phyloP scores from a whole-genome alignment of 2,113 vertebrate species.

The Pluvianellus socialis region DNA sequence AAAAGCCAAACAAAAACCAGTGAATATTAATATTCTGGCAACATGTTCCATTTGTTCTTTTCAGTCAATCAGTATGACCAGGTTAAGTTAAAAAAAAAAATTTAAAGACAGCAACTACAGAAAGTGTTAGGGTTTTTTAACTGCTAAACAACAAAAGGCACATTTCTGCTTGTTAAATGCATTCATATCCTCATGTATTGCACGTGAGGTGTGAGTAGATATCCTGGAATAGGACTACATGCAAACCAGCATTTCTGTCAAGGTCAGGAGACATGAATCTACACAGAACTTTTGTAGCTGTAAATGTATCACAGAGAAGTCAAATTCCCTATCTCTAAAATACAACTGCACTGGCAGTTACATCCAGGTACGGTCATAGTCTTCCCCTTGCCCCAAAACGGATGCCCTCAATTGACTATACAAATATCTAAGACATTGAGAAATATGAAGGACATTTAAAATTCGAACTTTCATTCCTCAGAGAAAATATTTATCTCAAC shows the following conservation, averaged over 20 bases:
- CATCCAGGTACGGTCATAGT: neutral
- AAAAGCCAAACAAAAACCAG: neutral
- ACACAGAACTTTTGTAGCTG: neutral
- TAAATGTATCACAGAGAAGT: neutral
- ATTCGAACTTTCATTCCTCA: neutral
- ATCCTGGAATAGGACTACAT: neutral
- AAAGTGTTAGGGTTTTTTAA: neutral
- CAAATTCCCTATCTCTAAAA: neutral
- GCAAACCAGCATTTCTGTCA: neutral
- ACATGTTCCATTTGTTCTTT: neutral
- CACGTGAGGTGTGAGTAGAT: neutral
- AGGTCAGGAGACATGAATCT: neutral
- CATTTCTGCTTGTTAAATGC: neutral
- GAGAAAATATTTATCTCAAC: neutral
- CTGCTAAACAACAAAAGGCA: neutral
- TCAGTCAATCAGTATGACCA: neutral
- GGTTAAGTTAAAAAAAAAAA: neutral
- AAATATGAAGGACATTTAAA: neutral
- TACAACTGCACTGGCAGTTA: neutral
- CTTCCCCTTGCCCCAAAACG: neutral
- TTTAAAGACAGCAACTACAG: neutral
- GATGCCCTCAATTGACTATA: neutral
- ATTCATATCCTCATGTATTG: neutral
- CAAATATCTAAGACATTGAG: neutral
- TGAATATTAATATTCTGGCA: neutral